Conservation (phyloP, 2,888 invertebrate genomes). For the Melitaea athalia region DNA sequence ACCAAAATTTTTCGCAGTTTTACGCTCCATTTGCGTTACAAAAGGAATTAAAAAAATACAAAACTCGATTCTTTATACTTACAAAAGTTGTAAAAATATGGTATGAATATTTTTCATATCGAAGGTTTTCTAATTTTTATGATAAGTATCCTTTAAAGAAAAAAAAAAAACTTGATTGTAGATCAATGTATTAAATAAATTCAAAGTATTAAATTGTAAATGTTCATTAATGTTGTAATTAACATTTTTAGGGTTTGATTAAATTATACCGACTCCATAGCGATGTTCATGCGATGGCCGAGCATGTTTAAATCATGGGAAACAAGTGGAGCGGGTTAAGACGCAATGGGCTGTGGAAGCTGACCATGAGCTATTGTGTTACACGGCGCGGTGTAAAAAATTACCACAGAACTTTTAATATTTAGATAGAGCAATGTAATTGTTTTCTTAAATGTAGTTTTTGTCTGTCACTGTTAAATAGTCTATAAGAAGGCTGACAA, state of each 20-base stretch:
- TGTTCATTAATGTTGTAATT: no score
- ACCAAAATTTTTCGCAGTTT: background rate
- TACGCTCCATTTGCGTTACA: no score
- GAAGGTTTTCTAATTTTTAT: no score
- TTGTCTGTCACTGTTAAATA: no score
- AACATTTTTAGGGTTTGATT: conserved; percentile 9
- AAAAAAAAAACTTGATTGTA: no score
- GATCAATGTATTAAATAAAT: background rate
- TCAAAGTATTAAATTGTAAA: background rate
- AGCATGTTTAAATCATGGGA: conserved; percentile 57
- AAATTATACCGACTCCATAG: conserved; percentile 11
- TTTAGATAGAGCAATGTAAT: conserved; percentile 38
- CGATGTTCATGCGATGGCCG: conserved; percentile 20
- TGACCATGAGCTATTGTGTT: conserved; percentile 63
- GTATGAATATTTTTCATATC: no score
- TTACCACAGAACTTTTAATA: conserved; percentile 42
- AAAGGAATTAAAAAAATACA: background rate
- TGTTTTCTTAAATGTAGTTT: background rate
- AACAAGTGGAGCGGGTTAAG: conserved; percentile 60
- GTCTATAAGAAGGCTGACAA: no score
- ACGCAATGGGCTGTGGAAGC: conserved; percentile 67
- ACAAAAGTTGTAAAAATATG: background rate
- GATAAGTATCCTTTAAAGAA: no score
- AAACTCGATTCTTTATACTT: background rate
- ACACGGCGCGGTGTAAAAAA: conserved; percentile 50